Evolutionary conservation across 2,888 invertebrate genomes (phyloP).

Genomic region (Eudemis profundana): DNA sequence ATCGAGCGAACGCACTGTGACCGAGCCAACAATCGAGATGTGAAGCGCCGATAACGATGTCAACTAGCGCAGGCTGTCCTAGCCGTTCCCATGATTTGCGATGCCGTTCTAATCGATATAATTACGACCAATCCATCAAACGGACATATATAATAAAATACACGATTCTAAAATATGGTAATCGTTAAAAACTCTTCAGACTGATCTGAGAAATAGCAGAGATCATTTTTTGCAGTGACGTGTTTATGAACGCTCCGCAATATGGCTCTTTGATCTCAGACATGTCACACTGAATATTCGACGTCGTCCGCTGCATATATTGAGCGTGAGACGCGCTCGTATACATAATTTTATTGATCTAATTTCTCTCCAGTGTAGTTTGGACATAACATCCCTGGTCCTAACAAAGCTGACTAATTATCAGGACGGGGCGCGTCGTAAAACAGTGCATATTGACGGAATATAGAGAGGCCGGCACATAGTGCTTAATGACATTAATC

Average conservation of each 20-base stretch:
- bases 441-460: slow-evolving; percentile 86
- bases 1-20: slow-evolving; percentile 52
- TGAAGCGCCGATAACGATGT: slow-evolving; percentile 76
- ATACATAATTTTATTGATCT: slow-evolving; percentile 67
- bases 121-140: slow-evolving; percentile 82
- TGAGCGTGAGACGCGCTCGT: slow-evolving; percentile 55
- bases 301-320: slow-evolving; percentile 55
- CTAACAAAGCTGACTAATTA: slow-evolving; percentile 86
- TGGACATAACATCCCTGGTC: slow-evolving; percentile 72
- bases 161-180: slow-evolving; percentile 62
- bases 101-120: slow-evolving; percentile 82
- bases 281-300: slow-evolving; percentile 64
- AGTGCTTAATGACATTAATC: slow-evolving; percentile 86
- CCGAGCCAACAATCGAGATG: slow-evolving; percentile 80
- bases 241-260: slow-evolving; percentile 78
- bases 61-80: slow-evolving; percentile 78
- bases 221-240: slow-evolving; percentile 77
- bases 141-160: slow-evolving; percentile 74
- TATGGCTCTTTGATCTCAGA: slow-evolving; percentile 79
- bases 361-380: slow-evolving; percentile 62
- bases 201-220: slow-evolving; percentile 77
- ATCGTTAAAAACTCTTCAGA: slow-evolving; percentile 65
- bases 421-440: slow-evolving; percentile 83
- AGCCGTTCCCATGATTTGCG: slow-evolving; percentile 82
- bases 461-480: slow-evolving; percentile 86